phyloP scores from a whole-genome alignment of 2,797 vertebrate species.

The Catharus ustulatus region DNA sequence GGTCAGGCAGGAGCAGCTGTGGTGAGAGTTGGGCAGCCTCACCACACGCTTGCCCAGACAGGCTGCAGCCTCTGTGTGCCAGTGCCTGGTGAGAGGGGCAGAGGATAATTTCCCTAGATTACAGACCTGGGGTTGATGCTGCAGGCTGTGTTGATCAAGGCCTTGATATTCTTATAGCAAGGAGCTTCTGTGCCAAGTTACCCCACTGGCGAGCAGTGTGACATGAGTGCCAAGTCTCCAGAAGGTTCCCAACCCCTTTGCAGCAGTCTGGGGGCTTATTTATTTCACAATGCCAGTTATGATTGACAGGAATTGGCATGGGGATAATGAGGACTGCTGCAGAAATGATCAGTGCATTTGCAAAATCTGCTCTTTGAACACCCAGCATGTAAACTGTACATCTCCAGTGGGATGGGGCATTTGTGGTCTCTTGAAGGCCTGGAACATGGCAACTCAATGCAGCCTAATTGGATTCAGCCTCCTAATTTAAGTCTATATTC shows the following conservation, averaged over 20 bases:
- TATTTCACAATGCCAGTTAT: not conserved
- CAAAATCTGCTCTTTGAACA: not conserved
- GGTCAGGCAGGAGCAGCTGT: not conserved
- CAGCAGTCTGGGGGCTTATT: not conserved
- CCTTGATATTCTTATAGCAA: not conserved
- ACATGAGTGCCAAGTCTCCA: not conserved
- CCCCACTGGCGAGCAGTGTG: not conserved
- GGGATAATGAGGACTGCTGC: conserved; percentile 26
- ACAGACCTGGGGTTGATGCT: not conserved
- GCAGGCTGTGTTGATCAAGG: not conserved
- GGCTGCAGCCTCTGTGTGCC: not conserved
- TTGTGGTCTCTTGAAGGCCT: not conserved
- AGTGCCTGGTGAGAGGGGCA: fast-evolving
- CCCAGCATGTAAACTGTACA: not conserved
- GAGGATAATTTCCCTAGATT: not conserved
- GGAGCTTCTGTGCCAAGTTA: not conserved
- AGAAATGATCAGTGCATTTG: not conserved
- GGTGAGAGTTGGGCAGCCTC: not conserved
- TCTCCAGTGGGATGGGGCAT: not conserved
- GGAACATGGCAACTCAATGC: not conserved
- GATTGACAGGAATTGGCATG: conserved; percentile 59
- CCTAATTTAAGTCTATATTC: not conserved
- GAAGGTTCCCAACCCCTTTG: not conserved
- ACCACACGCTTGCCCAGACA: fast-evolving
- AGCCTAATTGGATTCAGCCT: conserved; percentile 20